Evolutionary conservation across 2,797 vertebrate genomes (phyloP).

Genomic region (Syngnathus rostellatus): DNA sequence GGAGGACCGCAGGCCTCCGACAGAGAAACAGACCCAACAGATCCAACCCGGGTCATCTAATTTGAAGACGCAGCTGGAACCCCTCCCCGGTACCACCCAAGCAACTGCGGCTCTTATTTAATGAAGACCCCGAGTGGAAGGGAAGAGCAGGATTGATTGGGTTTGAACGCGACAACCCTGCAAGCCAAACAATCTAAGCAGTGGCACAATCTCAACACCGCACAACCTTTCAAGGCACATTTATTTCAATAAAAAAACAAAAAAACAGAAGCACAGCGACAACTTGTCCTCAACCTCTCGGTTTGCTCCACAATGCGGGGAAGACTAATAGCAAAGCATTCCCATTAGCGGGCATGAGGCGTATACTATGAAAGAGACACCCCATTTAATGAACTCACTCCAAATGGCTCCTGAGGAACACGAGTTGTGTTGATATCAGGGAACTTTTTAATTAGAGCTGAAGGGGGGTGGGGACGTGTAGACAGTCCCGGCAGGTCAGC

Average conservation of each 20-base stretch:
- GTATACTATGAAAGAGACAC: constrained; percentile 40
- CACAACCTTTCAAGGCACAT: constrained; percentile 3
- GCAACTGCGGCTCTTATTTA: constrained; percentile 23
- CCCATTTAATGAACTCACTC: constrained; percentile 41
- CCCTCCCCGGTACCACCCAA: not conserved
- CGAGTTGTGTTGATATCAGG: constrained; percentile 32
- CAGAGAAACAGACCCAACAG: not conserved
- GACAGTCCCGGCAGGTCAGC: constrained; percentile 16
- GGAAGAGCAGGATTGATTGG: constrained; percentile 21
- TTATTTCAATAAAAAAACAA: not conserved
- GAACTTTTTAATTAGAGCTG: constrained; percentile 53
- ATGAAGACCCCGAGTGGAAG: constrained; percentile 29
- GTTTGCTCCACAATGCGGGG: constrained; percentile 5
- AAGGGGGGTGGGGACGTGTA: constrained; percentile 16
- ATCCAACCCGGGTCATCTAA: constrained; percentile 18
- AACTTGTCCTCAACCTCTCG: constrained; percentile 4
- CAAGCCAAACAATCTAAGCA: constrained; percentile 8
- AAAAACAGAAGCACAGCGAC: constrained; percentile 19
- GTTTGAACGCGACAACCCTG: constrained; percentile 21
- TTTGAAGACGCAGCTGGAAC: constrained; percentile 33
- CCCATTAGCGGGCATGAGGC: constrained; percentile 31
- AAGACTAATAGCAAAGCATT: constrained; percentile 28
- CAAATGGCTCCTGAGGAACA: constrained; percentile 26
- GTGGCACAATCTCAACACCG: not conserved
- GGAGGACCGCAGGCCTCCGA: constrained; percentile 16